Conservation (phyloP, 1,140 invertebrate genomes). For the Planococcus citri region DNA sequence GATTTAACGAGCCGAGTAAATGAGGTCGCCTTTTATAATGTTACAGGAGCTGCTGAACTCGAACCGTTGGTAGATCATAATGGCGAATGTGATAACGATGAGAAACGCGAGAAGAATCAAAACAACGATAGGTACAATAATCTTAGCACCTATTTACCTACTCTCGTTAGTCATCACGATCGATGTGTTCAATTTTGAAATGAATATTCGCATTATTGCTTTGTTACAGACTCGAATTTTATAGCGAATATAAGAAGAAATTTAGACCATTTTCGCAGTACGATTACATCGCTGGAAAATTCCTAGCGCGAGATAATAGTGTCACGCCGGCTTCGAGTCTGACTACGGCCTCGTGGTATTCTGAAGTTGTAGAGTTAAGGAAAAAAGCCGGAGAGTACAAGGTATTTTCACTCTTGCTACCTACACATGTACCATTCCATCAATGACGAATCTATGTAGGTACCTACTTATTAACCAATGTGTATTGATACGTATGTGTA, state of each 20-base stretch:
- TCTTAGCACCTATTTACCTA: neutral
- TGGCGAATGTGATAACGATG: constrained; percentile 43
- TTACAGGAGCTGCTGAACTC: constrained; percentile 46
- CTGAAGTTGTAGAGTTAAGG: constrained; percentile 71
- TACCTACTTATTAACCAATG: neutral
- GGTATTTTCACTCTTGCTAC: constrained; percentile 26
- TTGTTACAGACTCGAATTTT: constrained; percentile 34
- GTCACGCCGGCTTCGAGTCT: constrained; percentile 32
- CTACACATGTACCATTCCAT: too few species aligned
- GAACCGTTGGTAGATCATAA: constrained; percentile 63
- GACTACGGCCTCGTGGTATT: constrained; percentile 50
- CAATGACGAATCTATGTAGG: too few species aligned
- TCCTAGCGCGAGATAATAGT: constrained; percentile 43
- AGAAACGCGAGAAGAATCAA: constrained; percentile 39
- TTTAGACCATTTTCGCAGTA: constrained; percentile 70
- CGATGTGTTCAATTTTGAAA: too few species aligned
- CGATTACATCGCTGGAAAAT: constrained; percentile 60
- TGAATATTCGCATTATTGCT: too few species aligned
- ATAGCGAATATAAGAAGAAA: constrained; percentile 66
- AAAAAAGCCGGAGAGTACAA: constrained; percentile 86
- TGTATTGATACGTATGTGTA: constrained; percentile 43
- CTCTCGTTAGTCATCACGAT: too few species aligned
- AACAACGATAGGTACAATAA: constrained; percentile 28
- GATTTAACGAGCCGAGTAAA: too few species aligned
- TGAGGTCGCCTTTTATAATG: too few species aligned